phyloP scores from a whole-genome alignment of 2,888 invertebrate species.

The Drosophila prostipennis region DNA sequence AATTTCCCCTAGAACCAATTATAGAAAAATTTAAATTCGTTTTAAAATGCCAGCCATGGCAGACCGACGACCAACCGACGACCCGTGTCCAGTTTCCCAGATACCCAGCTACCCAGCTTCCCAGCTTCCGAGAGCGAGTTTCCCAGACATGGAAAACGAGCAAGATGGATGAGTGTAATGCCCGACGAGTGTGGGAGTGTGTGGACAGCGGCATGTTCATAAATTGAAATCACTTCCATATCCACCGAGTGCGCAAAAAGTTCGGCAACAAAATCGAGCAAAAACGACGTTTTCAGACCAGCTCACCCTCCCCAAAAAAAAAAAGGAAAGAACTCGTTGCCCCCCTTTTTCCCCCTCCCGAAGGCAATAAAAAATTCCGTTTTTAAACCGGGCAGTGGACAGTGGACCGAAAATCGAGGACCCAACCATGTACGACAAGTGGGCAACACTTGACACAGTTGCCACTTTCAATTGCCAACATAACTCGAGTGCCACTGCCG shows the following conservation, averaged over 20 bases:
- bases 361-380: conserved; percentile 74
- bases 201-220: conserved; percentile 81
- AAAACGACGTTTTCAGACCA: conserved; percentile 39
- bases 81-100: conserved; percentile 23
- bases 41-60: conserved; percentile 63
- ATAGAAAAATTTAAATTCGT: conserved; percentile 83
- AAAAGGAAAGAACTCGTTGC: background rate
- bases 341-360: background rate
- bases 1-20: conserved; percentile 85
- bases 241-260: conserved; percentile 66
- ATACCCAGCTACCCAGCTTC: conserved; percentile 18
- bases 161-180: conserved; percentile 64
- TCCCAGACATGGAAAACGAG: conserved; percentile 39
- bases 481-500: conserved; percentile 67
- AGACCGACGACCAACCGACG: conserved; percentile 50
- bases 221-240: conserved; percentile 83
- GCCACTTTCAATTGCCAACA: conserved; percentile 82
- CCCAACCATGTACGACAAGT: conserved; percentile 74
- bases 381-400: conserved; percentile 62
- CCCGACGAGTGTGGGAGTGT: conserved; percentile 51
- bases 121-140: conserved; percentile 25
- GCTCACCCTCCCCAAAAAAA: conserved; percentile 21
- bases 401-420: conserved; percentile 31
- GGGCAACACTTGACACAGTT: conserved; percentile 82
- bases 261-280: conserved; percentile 73